phyloP scores from a whole-genome alignment of 2,888 invertebrate species.

The Drosophila monieri region DNA sequence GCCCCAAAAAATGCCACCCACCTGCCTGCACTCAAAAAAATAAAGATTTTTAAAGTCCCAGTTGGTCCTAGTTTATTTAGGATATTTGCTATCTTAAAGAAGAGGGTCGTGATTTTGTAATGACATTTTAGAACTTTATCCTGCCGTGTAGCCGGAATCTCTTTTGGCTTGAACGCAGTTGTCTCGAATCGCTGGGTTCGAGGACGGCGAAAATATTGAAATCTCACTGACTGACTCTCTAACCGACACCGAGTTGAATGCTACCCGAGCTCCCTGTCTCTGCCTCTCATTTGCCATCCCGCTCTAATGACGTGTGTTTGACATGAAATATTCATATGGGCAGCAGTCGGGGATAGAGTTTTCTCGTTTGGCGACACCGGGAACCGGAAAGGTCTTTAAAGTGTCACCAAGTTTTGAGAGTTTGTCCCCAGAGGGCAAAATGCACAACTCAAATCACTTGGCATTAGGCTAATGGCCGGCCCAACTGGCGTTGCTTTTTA shows the following conservation, averaged over 20 bases:
- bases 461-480: conserved; percentile 72
- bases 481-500: conserved; percentile 61
- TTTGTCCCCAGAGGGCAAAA: conserved; percentile 39
- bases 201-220: conserved; percentile 73
- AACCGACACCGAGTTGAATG: conserved; percentile 30
- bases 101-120: neutral
- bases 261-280: neutral
- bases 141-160: conserved; percentile 31
- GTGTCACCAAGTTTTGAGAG: conserved; percentile 72
- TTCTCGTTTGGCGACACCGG: conserved; percentile 12
- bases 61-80: too few species aligned
- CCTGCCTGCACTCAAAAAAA: conserved; percentile 14
- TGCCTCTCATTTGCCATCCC: conserved; percentile 19
- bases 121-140: neutral
- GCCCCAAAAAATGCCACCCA: conserved; percentile 21
- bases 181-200: conserved; percentile 45
- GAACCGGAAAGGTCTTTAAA: conserved; percentile 61
- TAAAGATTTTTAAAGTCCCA: too few species aligned
- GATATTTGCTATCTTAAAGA: neutral
- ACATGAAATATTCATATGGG: conserved; percentile 77
- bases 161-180: conserved; percentile 49
- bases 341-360: conserved; percentile 37
- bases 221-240: conserved; percentile 74
- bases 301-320: conserved; percentile 78
- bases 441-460: conserved; percentile 66